Evolutionary conservation across 37 sponge, comb jelly and placozoan species (phyloP).

Genomic region (Tethya wilhelma): DNA sequence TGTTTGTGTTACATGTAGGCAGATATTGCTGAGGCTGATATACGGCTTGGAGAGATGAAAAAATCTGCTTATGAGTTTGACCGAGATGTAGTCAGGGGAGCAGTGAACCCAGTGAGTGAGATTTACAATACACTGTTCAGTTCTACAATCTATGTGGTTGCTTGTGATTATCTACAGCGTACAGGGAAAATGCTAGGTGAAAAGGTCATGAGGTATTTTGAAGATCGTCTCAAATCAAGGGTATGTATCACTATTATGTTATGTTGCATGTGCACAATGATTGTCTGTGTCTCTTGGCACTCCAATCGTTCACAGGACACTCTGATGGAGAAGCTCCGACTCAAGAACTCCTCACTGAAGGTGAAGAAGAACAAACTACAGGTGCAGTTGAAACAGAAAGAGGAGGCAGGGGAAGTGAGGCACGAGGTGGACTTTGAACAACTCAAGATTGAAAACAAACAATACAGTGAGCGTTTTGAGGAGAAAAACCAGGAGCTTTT

Average conservation of each 20-base stretch:
- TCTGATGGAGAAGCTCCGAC: conserved; percentile 86
- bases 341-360: conserved; percentile 87
- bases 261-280: background rate
- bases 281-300: too few species aligned
- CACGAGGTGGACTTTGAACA: conserved; percentile 97
- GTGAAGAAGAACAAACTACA: conserved; percentile 82
- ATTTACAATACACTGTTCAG: background rate
- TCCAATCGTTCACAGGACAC: conserved; percentile 54
- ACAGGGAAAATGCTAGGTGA: conserved; percentile 86
- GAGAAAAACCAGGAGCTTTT: conserved; percentile 95
- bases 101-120: conserved; percentile 73
- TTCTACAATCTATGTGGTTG: background rate
- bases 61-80: conserved; percentile 94
- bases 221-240: conserved; percentile 81
- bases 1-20: conserved; percentile 66
- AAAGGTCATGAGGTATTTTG: conserved; percentile 85
- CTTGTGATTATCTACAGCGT: conserved; percentile 36
- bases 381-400: conserved; percentile 90
- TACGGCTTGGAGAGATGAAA: conserved; percentile 81
- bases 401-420: conserved; percentile 91
- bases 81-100: conserved; percentile 87
- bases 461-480: conserved; percentile 82
- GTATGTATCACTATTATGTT: conserved; percentile 18
- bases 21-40: conserved; percentile 79
- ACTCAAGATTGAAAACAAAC: conserved; percentile 96